Percentiles rank a stretch among this genome's conserved stretches.
Evolutionary conservation across 2,797 vertebrate genomes (phyloP).

Genomic region (Lutjanus argentimaculatus): DNA sequence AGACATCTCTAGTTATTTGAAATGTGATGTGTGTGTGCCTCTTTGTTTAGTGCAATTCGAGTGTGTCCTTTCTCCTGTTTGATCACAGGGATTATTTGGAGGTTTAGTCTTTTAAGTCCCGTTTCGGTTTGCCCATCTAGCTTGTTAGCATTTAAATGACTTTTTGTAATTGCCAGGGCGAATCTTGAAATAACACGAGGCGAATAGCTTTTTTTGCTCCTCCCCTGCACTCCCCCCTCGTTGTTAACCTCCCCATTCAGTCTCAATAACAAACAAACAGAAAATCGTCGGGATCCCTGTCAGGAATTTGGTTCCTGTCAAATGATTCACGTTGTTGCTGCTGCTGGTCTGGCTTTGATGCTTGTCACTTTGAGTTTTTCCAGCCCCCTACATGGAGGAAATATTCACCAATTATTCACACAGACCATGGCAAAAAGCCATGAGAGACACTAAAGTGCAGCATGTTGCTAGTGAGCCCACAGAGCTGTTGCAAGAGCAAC

Average conservation of each 20-base stretch:
- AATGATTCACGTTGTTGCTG: constrained; percentile 24
- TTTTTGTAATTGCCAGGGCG: constrained; percentile 65
- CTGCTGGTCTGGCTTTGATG: constrained; percentile 50
- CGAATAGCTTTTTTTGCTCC: constrained; percentile 34
- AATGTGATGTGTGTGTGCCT: constrained; percentile 1
- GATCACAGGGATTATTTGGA: constrained; percentile 61
- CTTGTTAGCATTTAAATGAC: constrained; percentile 76
- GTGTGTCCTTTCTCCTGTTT: constrained; percentile 45
- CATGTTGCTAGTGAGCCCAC: constrained; percentile 21
- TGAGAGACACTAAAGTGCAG: constrained; percentile 27
- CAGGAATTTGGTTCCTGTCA: constrained; percentile 43
- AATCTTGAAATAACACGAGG: constrained; percentile 60
- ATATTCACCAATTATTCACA: constrained; percentile 64
- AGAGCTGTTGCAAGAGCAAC: constrained; percentile 1
- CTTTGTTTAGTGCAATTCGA: constrained; percentile 11
- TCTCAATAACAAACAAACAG: constrained; percentile 59
- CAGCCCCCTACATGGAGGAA: constrained; percentile 50
- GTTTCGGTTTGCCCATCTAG: constrained; percentile 57
- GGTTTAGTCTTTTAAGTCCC: constrained; percentile 60
- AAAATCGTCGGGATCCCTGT: constrained; percentile 42
- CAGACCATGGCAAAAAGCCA: constrained; percentile 28
- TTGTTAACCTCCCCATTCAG: constrained; percentile 58
- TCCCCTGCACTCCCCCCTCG: constrained; percentile 17
- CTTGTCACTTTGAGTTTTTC: constrained; percentile 52
- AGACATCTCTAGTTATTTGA: constrained; percentile 8